Percentiles rank a stretch among this genome's conserved stretches.
Conservation (phyloP, 2,888 invertebrate species). For the Blastobasis lacticolella region DNA sequence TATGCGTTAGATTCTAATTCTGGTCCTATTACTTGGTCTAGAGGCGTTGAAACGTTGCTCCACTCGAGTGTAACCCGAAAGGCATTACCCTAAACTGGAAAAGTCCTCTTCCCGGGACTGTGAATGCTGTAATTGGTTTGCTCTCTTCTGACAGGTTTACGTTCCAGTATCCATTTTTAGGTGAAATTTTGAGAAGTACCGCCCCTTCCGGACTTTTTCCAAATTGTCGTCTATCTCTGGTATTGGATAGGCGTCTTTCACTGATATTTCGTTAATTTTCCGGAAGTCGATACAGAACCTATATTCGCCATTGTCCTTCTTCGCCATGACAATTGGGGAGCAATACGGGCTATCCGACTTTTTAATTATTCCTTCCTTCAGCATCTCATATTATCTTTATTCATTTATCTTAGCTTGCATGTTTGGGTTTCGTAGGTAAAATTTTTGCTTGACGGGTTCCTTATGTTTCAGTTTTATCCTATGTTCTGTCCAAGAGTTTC, state of each 20-base stretch:
- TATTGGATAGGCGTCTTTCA: no score
- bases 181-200: neutral
- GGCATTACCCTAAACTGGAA: neutral
- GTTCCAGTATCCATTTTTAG: neutral
- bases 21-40: conserved; percentile 17
- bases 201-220: no score
- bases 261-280: no score
- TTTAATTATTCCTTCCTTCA: conserved; percentile 5
- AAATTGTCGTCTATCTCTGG: no score
- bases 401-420: no score
- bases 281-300: no score
- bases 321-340: neutral
- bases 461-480: neutral
- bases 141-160: no score
- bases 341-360: neutral
- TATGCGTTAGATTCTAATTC: conserved; percentile 16
- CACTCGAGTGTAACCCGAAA: neutral
- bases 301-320: neutral
- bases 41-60: conserved; percentile 1
- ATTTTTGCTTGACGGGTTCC: conserved; percentile 5
- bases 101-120: no score
- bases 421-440: conserved; percentile 5
- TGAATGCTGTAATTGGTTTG: no score
- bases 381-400: no score
- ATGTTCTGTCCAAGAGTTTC: neutral